Evolutionary conservation across 2,888 invertebrate genomes (phyloP), one percentile per base, ranked within the genome.

Genomic region (Terebella lapidaria): DNA sequence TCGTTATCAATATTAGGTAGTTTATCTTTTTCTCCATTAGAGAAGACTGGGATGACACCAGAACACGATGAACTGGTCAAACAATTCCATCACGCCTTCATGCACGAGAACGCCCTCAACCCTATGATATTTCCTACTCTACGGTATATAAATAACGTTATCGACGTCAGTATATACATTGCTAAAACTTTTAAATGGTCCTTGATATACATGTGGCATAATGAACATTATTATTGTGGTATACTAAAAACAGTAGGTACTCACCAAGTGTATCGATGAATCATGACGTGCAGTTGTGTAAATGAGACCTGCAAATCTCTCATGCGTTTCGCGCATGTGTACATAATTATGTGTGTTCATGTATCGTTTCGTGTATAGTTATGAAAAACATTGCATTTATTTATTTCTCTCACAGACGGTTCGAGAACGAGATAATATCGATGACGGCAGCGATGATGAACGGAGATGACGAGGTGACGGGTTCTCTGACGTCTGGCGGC

Each of bases 21-120:
- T n/a, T 35, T n/a, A 15, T 35, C n/a, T 10, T 35, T 35, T 15
- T 35, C n/a, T 35, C n/a, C 27, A 24, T 27, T 70, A 77, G 77
- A 76, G 57, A 72, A 71, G 58, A 69, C 69, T 1, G 74, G 74
- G 1, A 56, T 70, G 53, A 70, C 71, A 0, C 68, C 69, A 0
- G 74, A 76, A 3, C 76, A 78, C 49, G 77, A 76, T 49, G 56
- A 62, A 3, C 42, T 76, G 1, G 74, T 77, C 15, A 67, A 65
- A 25, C 68, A 70, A 46, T 73, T 73, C 57, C 71, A 73, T 53
- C 70, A 73, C 46, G 74, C 72, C 3, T 78, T 78, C 61, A 71
- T 78, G 61, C 76, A 78, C 56, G 78, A 77, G 59, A 77, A 77
- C 56, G 76, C 76, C 1, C 64, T 77, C 1, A 77, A 76, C 57